Evolutionary conservation across 2,113 vertebrate species (phyloP).

Genomic region (Phaethornis superciliosus): DNA sequence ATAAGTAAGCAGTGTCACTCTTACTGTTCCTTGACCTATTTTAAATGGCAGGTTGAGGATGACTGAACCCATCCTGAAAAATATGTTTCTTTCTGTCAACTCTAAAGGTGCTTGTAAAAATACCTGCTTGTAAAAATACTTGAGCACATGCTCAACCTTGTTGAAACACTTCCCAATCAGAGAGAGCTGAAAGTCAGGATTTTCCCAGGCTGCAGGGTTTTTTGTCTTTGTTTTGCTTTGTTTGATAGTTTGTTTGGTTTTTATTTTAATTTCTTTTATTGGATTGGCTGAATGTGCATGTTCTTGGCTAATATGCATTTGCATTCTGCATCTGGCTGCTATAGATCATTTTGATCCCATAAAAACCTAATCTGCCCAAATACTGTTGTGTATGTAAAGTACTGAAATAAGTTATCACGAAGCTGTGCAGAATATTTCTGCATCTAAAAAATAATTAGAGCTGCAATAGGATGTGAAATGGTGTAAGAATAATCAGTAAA

Average conservation of each 20-base stretch:
- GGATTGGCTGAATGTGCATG: accelerated
- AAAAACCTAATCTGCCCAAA: neutral
- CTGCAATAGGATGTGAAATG: neutral
- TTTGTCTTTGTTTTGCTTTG: neutral
- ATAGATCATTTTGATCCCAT: neutral
- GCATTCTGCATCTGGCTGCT: neutral
- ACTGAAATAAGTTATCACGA: neutral
- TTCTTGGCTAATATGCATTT: neutral
- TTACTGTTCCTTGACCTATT: neutral
- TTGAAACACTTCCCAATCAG: neutral
- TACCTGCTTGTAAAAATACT: too few relatives aligned
- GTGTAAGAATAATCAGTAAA: neutral
- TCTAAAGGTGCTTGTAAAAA: neutral
- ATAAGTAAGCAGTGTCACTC: neutral
- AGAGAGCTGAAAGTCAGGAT: neutral
- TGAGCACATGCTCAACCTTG: too few relatives aligned
- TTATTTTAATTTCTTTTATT: neutral
- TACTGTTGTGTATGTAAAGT: neutral
- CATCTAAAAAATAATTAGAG: neutral
- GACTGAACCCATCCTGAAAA: neutral
- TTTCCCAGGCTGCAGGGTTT: neutral
- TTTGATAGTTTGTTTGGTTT: too few relatives aligned
- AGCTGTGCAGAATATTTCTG: neutral
- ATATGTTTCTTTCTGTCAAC: neutral
- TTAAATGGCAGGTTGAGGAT: neutral